Evolutionary conservation across 2,888 invertebrate species (phyloP).

Genomic region (Scaptomyza flava): DNA sequence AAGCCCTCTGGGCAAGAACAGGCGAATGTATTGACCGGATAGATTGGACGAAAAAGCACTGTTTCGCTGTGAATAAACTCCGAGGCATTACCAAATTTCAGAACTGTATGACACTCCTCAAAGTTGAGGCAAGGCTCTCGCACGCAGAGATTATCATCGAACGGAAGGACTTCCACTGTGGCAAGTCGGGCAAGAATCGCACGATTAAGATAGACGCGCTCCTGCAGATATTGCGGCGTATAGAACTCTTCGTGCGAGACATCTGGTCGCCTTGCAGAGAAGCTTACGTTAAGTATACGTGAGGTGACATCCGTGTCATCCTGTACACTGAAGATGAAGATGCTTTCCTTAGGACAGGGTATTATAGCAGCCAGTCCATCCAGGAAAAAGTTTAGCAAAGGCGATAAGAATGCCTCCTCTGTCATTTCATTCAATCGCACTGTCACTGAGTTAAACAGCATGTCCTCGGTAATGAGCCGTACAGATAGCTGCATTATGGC

Average conservation of each 20-base stretch:
- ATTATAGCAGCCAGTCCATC: slow-evolving; percentile 96
- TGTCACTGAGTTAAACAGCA: slow-evolving; percentile 97
- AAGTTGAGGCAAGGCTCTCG: slow-evolving; percentile 97
- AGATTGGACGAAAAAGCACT: slow-evolving; percentile 96
- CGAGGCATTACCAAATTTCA: slow-evolving; percentile 96
- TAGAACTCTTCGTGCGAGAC: slow-evolving; percentile 92
- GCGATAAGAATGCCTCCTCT: slow-evolving; percentile 95
- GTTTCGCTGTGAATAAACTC: slow-evolving; percentile 95
- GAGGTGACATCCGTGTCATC: slow-evolving; percentile 95
- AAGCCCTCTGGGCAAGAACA: slow-evolving; percentile 97
- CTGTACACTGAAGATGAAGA: slow-evolving; percentile 96
- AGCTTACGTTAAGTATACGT: slow-evolving; percentile 96
- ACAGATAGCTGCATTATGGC: slow-evolving; percentile 96
- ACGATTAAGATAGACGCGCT: slow-evolving; percentile 96
- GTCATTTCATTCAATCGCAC: slow-evolving; percentile 97
- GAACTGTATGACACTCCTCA: slow-evolving; percentile 95
- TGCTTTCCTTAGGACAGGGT: slow-evolving; percentile 95
- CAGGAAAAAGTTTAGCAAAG: slow-evolving; percentile 93
- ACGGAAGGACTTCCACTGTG: slow-evolving; percentile 96
- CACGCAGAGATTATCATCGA: slow-evolving; percentile 98
- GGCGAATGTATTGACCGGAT: slow-evolving; percentile 96
- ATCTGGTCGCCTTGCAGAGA: slow-evolving; percentile 93
- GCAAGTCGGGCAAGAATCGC: slow-evolving; percentile 94
- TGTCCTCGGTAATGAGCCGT: slow-evolving; percentile 95
- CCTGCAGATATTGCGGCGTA: slow-evolving; percentile 94